Conservation (phyloP, 1,140 invertebrate species). For the Steinernema feltiae region DNA sequence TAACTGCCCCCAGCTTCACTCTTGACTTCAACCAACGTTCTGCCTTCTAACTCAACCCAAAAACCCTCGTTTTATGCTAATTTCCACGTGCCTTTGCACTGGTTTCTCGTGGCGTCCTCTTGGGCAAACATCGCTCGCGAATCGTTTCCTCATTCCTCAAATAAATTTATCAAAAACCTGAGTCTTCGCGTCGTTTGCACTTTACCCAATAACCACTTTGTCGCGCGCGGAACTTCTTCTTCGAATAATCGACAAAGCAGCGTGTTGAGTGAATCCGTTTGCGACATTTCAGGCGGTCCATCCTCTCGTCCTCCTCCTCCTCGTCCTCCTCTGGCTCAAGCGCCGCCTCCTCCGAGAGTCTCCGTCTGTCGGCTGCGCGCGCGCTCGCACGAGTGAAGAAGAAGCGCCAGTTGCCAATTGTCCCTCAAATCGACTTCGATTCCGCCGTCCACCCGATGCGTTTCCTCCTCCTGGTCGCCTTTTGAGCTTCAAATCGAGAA, state of each 20-base stretch:
- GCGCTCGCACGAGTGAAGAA: background rate
- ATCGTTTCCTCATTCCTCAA: too few relatives aligned
- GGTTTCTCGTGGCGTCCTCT: too few relatives aligned
- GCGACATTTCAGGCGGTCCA: background rate
- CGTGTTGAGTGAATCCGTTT: background rate
- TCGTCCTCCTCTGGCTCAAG: too few relatives aligned
- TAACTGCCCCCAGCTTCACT: too few relatives aligned
- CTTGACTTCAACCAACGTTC: too few relatives aligned
- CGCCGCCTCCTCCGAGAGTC: background rate
- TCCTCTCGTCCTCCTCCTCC: too few relatives aligned
- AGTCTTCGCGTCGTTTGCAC: background rate
- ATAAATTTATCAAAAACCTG: background rate
- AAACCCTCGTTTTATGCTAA: too few relatives aligned
- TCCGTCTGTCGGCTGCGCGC: background rate
- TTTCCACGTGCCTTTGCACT: too few relatives aligned
- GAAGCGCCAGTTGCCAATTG: background rate
- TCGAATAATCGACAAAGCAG: background rate
- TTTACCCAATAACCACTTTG: background rate
- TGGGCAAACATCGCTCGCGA: too few relatives aligned
- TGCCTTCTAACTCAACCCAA: too few relatives aligned
- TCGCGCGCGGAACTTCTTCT: background rate
- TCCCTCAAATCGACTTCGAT: slow-evolving; percentile 11
- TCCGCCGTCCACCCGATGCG: background rate
- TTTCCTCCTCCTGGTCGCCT: background rate
- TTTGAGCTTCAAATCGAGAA: background rate